Evolutionary conservation across 1,140 invertebrate species (phyloP).

Genomic region (Ceratina australensis): DNA sequence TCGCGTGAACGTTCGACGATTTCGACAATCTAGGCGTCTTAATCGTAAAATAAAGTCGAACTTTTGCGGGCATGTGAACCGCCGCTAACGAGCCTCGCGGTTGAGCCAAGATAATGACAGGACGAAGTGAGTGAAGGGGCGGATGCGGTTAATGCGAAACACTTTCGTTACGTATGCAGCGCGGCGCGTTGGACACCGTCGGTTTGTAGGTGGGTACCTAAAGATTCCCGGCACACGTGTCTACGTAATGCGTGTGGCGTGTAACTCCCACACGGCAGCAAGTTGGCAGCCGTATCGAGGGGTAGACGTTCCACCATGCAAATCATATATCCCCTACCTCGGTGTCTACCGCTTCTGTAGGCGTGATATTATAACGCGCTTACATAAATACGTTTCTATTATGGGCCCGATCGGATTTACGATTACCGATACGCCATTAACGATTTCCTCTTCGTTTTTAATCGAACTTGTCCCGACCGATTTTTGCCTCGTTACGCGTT

Average conservation of each 20-base stretch:
- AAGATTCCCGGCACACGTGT: conserved; percentile 53
- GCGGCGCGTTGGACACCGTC: conserved; percentile 63
- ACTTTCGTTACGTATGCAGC: conserved; percentile 73
- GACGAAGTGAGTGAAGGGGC: conserved; percentile 9
- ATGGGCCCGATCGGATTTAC: conserved; percentile 50
- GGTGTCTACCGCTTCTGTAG: conserved; percentile 41
- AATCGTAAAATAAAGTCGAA: neutral
- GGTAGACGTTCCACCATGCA: conserved; percentile 71
- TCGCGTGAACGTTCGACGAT: too few species aligned
- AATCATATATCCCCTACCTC: conserved; percentile 71
- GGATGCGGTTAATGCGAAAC: conserved; percentile 58
- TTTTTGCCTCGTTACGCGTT: neutral
- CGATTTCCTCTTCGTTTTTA: conserved; percentile 15
- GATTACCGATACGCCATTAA: conserved; percentile 32
- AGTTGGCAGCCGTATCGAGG: conserved; percentile 54
- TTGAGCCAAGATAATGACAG: conserved; percentile 31
- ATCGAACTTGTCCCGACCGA: neutral
- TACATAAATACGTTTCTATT: conserved; percentile 59
- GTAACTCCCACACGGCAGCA: conserved; percentile 43
- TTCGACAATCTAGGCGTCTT: too few species aligned
- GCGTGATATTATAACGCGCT: conserved; percentile 57
- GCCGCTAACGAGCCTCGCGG: neutral
- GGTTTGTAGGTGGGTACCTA: conserved; percentile 50
- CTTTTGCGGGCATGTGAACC: neutral
- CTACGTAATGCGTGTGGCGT: conserved; percentile 55